Percentiles rank a stretch among this genome's conserved stretches.
Conservation (phyloP, 2,888 invertebrate genomes). For the Ferdinandea cuprea region DNA sequence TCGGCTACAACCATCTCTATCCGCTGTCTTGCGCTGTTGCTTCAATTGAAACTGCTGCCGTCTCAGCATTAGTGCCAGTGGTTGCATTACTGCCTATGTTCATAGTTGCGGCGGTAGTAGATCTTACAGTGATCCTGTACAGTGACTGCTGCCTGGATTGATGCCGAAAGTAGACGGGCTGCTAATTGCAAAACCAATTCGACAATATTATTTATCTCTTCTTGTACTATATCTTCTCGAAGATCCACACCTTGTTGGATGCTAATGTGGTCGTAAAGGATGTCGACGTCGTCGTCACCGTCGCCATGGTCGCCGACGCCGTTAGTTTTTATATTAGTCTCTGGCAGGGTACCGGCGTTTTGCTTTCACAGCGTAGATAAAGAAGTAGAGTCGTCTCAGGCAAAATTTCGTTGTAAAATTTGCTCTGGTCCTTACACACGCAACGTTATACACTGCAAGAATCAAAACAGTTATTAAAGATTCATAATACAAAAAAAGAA, state of each 20-base stretch:
- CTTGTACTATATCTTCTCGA: slow-evolving; percentile 63
- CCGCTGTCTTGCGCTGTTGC: background rate
- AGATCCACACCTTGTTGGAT: slow-evolving; percentile 67
- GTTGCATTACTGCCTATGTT: slow-evolving; percentile 16
- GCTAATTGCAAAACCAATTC: slow-evolving; percentile 67
- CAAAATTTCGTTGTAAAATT: too few relatives aligned
- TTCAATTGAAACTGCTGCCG: background rate
- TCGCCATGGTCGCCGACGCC: slow-evolving; percentile 66
- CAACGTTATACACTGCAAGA: too few relatives aligned
- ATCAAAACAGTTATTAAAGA: too few relatives aligned
- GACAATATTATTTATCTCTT: slow-evolving; percentile 63
- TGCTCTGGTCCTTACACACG: too few relatives aligned
- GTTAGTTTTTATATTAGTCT: slow-evolving; percentile 54
- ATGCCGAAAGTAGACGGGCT: slow-evolving; percentile 52
- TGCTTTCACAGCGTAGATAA: background rate
- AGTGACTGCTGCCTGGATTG: slow-evolving; percentile 13
- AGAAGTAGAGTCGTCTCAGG: background rate
- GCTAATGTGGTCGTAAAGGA: slow-evolving; percentile 59
- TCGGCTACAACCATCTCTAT: background rate
- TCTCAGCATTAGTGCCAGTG: background rate
- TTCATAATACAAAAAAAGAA: too few relatives aligned
- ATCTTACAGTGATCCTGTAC: too few relatives aligned
- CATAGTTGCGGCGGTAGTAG: slow-evolving; percentile 13
- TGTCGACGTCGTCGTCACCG: slow-evolving; percentile 64
- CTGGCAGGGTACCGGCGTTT: slow-evolving; percentile 61